Evolutionary conservation across 2,113 vertebrate genomes (phyloP), one percentile per base, ranked within the genome.

Genomic region (Tetrao urogallus): DNA sequence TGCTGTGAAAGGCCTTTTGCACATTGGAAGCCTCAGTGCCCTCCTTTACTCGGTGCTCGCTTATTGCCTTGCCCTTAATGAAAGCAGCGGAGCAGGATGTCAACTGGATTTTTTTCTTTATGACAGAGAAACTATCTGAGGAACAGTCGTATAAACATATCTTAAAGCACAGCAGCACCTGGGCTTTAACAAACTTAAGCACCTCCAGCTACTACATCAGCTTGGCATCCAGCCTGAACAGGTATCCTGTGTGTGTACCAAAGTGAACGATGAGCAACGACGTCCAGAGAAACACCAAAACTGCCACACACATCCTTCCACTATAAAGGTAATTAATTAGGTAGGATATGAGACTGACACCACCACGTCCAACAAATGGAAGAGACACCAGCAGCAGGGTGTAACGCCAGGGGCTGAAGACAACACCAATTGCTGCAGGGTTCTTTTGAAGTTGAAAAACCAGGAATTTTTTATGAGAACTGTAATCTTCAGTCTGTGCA

Each of bases 371-470:
- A 73, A 21, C 28, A 1, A 0, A 14, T 79, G 67, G 67, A 79
- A 20, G 30, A 75, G 54, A 54, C 73, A 72, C 32, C 65, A 47
- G 25, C 32, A 16, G 0, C 0, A 0, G 38, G 57, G 38, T 3
- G 2, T 2, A 4, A 57, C 3, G 0, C 3, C 79, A 56, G 64
- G 74, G 45, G 64, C 71, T 85, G 58, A 77, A 77, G 69, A 34
- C 6, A 76, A 15, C 19, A 25, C 54, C 34, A 32, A 18, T 48
- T 32, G 50, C 72, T 19, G 52, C 38, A 36, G 52, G 18, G 36
- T 32, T 24, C 32, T 72, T 83, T 8, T 48, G 27, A 74, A 16
- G 36, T 38, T 54, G 32, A 63, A 82, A 75, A n/a, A 0, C 0
- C 8, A n/a, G 22, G 56, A 36, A 22, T 72, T 72, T 93, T 73